A percentile compares a stretch with the other conserved stretches of the same genome.
phyloP scores from a whole-genome alignment of 2,797 vertebrate genomes.

The Pantherophis alleghaniensis region DNA sequence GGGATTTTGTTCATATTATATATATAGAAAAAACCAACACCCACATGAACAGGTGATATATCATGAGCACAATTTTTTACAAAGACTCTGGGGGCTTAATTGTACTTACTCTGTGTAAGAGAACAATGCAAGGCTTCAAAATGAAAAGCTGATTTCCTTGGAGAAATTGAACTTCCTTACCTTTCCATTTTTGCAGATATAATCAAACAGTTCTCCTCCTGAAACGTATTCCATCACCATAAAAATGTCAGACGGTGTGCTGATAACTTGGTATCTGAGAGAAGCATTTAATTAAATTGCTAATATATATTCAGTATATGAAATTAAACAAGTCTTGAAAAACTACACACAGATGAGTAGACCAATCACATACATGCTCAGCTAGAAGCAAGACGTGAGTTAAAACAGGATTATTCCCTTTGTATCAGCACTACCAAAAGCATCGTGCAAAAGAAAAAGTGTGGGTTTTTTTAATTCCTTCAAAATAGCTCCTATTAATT shows the following conservation, averaged over 20 bases:
- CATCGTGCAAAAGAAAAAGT: not conserved
- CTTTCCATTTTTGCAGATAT: conserved; percentile 99
- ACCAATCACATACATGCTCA: not conserved
- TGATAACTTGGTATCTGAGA: conserved; percentile 97
- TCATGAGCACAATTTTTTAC: not conserved
- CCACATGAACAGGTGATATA: not conserved
- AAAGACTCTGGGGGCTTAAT: not conserved
- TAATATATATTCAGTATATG: not conserved
- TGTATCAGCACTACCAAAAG: not conserved
- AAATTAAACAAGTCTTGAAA: not conserved
- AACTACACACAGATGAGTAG: not conserved
- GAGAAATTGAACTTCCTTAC: conserved; percentile 69
- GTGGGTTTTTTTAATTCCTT: not conserved
- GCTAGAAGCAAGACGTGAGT: not conserved
- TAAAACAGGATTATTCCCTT: not conserved
- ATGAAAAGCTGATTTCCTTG: conserved; percentile 39
- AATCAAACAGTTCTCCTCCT: conserved; percentile 98
- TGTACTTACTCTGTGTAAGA: not conserved
- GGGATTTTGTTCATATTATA: not conserved
- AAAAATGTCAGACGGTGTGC: conserved; percentile 98
- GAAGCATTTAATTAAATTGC: conserved; percentile 49
- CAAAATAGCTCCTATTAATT: not conserved
- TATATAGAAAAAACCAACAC: not conserved
- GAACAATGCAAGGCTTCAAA: not conserved
- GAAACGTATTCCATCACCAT: conserved; percentile 99